Evolutionary conservation across 2,113 vertebrate genomes (phyloP), one percentile per base, ranked within the genome.

Genomic region (Labrus mixtus): DNA sequence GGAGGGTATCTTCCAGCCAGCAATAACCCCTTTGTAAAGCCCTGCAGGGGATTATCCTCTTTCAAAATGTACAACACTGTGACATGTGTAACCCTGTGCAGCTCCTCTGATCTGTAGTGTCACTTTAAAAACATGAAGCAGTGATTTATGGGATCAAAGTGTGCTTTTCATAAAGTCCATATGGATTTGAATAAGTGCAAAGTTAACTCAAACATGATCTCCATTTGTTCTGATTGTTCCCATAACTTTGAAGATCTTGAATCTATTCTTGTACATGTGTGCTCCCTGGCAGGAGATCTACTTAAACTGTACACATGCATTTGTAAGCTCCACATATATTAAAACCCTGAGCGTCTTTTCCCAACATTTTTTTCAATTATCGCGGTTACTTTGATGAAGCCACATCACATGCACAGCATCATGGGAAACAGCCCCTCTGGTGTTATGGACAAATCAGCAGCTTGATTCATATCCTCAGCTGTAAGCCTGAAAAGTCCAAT

Each of bases 21-120:
- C 57, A 81, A 54, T 72, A 76, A 4, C 68, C 17, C 51, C 64
- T 50, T 41, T 73, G 60, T 78, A 64, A 79, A 85, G 73, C 67
- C 37, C 79, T 48, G 51, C 13, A 10, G 73, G 56, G 75, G 87
- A 82, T 85, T 69, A 89, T 85, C 78, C 63, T 58, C 67, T 72
- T 71, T 82, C 23, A n/a, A 82, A 84, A 71, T 82, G 63, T 75
- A 78, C 62, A 87, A 53, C 72, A 12, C 29, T 61, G 83, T 48
- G 46, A 84, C 66, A 74, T 81, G 69, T 81, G 68, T 81, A 57
- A 29, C 50, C 19, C 63, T 64, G n/a, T 10, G 23, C 59, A 64
- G 19, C 73, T 71, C 4, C 64, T 33, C 58, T 75, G 56, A 82
- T 82, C 67, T 57, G 19, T 15, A 60, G 29, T 60, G 72, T 77